A percentile compares a stretch with the other conserved stretches of the same genome.
Evolutionary conservation across 1,140 invertebrate species (phyloP).

Genomic region (Calephelis nemesis): DNA sequence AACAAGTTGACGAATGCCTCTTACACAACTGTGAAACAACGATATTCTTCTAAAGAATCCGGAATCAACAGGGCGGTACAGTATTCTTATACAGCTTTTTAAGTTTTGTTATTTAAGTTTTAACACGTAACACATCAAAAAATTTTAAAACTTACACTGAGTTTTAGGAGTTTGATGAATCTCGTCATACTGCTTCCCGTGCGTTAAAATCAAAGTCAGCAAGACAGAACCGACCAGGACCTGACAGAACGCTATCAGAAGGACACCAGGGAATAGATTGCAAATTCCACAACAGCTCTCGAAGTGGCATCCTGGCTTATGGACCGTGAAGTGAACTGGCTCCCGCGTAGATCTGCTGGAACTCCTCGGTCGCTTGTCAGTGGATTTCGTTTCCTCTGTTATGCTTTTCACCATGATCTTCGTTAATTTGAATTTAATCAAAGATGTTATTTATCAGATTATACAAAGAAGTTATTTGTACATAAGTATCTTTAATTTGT

Average conservation of each 20-base stretch:
- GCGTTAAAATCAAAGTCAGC: conserved; percentile 55
- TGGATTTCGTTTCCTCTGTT: conserved; percentile 50
- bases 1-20: too few relatives aligned
- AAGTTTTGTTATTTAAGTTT: not conserved
- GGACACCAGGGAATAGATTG: conserved; percentile 65
- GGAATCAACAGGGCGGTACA: too few relatives aligned
- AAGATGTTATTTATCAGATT: too few relatives aligned
- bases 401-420: conserved; percentile 45
- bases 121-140: not conserved
- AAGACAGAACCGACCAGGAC: conserved; percentile 59
- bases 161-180: conserved; percentile 53
- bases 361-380: conserved; percentile 42
- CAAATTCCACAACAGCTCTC: conserved; percentile 69
- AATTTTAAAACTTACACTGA: conserved; percentile 59
- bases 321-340: conserved; percentile 58
- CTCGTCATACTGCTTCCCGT: conserved; percentile 60
- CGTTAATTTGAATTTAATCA: too few relatives aligned
- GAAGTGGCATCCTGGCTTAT: conserved; percentile 64
- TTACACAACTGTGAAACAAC: too few relatives aligned
- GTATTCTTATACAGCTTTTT: too few relatives aligned
- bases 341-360: conserved; percentile 35
- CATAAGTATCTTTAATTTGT: too few relatives aligned
- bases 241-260: conserved; percentile 61
- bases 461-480: too few relatives aligned
- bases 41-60: too few relatives aligned